phyloP scores from a whole-genome alignment of 2,113 vertebrate species.

The Phaethornis superciliosus region DNA sequence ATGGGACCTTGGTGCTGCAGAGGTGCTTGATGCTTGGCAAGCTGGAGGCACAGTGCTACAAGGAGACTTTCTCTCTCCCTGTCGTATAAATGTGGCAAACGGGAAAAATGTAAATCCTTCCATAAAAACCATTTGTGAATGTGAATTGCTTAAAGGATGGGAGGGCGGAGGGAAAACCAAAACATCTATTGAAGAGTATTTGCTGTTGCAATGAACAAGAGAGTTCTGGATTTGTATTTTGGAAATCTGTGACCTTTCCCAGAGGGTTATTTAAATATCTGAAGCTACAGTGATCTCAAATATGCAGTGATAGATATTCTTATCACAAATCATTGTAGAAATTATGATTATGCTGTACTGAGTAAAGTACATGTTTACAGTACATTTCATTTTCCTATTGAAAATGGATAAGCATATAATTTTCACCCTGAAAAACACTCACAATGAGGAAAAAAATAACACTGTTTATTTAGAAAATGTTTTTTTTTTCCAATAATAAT shows the following conservation, averaged over 20 bases:
- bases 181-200: neutral
- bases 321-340: neutral
- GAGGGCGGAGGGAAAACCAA: neutral
- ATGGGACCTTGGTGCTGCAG: accelerated
- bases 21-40: accelerated
- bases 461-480: neutral
- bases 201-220: neutral
- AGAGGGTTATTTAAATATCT: slow-evolving; percentile 63
- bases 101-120: neutral
- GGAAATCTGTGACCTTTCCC: slow-evolving; percentile 55
- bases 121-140: neutral
- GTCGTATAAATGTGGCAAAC: neutral
- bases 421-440: slow-evolving; percentile 30
- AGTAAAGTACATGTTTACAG: slow-evolving; percentile 14
- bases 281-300: slow-evolving; percentile 24
- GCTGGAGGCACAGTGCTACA: neutral
- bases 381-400: slow-evolving; percentile 27
- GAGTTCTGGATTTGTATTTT: slow-evolving; percentile 16
- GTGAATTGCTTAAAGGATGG: neutral
- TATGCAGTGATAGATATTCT: slow-evolving; percentile 19
- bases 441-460: neutral
- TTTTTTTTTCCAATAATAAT: neutral
- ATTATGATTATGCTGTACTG: slow-evolving; percentile 14
- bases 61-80: neutral
- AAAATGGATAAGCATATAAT: slow-evolving; percentile 11